Conservation (phyloP, 2,113 vertebrate genomes). For the Polyodon spathula region DNA sequence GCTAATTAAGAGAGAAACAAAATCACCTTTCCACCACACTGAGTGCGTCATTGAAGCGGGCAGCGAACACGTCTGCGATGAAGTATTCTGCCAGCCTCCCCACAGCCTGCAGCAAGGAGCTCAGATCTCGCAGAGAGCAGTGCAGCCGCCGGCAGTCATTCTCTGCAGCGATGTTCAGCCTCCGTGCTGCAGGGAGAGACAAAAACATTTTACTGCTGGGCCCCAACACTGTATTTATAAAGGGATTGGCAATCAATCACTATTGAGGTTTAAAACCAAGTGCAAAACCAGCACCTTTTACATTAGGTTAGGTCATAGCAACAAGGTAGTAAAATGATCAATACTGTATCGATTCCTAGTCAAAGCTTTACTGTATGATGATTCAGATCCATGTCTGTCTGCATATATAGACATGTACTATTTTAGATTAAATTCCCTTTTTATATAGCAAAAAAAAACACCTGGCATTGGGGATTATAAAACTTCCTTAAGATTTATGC, state of each 20-base stretch:
- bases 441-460: background rate
- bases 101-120: constrained; percentile 86
- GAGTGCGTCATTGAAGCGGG: constrained; percentile 78
- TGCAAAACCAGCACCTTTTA: no score
- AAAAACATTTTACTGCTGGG: background rate
- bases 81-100: constrained; percentile 90
- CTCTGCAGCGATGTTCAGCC: constrained; percentile 88
- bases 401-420: no score
- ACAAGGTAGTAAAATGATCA: no score
- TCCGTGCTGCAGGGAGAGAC: constrained; percentile 59
- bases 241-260: no score
- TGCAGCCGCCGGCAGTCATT: constrained; percentile 88
- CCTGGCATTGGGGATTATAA: background rate
- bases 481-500: no score
- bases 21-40: constrained; percentile 87
- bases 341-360: no score
- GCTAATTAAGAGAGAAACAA: background rate
- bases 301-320: no score
- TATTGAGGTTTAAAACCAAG: no score
- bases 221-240: no score
- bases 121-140: constrained; percentile 87
- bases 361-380: no score
- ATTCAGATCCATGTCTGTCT: no score
- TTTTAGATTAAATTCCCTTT: no score
- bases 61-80: constrained; percentile 80